Evolutionary conservation across 2,888 invertebrate genomes (phyloP).

Genomic region (Shargacucullia verbasci): DNA sequence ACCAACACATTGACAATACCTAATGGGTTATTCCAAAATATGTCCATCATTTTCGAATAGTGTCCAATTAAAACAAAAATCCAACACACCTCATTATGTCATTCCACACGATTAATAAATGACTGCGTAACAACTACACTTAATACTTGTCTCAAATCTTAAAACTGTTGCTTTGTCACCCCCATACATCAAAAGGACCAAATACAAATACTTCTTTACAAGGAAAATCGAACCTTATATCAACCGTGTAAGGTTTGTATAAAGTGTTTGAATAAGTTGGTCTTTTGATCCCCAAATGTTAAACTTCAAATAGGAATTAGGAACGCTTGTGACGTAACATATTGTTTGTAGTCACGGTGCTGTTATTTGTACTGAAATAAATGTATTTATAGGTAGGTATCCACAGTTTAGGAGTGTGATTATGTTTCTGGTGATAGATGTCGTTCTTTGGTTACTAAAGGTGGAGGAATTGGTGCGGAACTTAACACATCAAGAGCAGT

Average conservation of each 20-base stretch:
- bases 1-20: constrained; percentile 35
- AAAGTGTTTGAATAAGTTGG: constrained; percentile 32
- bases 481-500: constrained; percentile 17
- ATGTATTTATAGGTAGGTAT: constrained; percentile 41
- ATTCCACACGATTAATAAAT: constrained; percentile 80
- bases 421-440: constrained; percentile 37
- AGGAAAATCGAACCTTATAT: constrained; percentile 39
- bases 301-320: constrained; percentile 78
- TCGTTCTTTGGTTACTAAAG: constrained; percentile 5
- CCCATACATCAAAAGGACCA: constrained; percentile 64
- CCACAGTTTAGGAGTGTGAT: constrained; percentile 25
- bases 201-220: neutral
- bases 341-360: constrained; percentile 69
- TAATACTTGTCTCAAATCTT: constrained; percentile 79
- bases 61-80: constrained; percentile 71
- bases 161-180: constrained; percentile 75
- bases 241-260: neutral
- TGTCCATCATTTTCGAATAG: constrained; percentile 56
- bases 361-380: constrained; percentile 53
- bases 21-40: constrained; percentile 47
- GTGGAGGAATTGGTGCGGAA: constrained; percentile 35
- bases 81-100: constrained; percentile 79
- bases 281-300: constrained; percentile 70
- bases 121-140: constrained; percentile 66
- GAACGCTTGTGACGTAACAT: constrained; percentile 73